These are phyloP conservation scores for Charina bottae DNA, from an alignment of 2,113 vertebrate species.

Conservation along the genomic window DNA sequence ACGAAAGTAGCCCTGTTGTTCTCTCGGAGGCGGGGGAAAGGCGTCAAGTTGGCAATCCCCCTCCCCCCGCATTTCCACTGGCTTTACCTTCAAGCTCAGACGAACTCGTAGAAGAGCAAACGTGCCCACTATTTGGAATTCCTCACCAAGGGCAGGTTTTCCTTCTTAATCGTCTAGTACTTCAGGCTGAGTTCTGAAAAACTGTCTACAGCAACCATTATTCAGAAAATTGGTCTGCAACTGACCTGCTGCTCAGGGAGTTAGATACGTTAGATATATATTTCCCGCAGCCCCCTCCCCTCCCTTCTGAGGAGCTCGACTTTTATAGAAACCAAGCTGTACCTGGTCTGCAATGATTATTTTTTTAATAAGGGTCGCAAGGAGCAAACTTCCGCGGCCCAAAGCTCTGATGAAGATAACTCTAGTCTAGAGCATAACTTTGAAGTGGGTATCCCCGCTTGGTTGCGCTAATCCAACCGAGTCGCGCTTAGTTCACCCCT, in stretches of 20 bases:
- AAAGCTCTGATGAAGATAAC: neutral
- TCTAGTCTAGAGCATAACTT: neutral
- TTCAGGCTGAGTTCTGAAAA: neutral
- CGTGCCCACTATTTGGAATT: neutral
- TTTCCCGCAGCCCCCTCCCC: neutral
- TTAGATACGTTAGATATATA: neutral
- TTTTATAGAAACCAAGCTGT: neutral
- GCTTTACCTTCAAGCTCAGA: neutral
- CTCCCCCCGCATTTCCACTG: neutral
- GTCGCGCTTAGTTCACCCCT: neutral
- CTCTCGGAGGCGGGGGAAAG: no score
- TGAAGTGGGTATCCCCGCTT: neutral
- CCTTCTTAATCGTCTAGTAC: neutral
- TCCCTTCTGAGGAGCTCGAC: neutral
- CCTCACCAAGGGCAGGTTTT: neutral
- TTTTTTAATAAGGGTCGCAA: neutral
- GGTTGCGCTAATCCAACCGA: no score
- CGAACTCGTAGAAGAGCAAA: neutral
- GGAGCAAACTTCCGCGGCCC: neutral
- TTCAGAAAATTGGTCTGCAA: neutral
- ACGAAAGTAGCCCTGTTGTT: neutral
- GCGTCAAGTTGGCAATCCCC: no score
- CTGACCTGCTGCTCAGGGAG: neutral
- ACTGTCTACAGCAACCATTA: neutral
- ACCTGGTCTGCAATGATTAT: no score